Evolutionary conservation across 1,140 invertebrate species (phyloP), one percentile per base, ranked within the genome.

Genomic region (Aporrectodea caliginosa): DNA sequence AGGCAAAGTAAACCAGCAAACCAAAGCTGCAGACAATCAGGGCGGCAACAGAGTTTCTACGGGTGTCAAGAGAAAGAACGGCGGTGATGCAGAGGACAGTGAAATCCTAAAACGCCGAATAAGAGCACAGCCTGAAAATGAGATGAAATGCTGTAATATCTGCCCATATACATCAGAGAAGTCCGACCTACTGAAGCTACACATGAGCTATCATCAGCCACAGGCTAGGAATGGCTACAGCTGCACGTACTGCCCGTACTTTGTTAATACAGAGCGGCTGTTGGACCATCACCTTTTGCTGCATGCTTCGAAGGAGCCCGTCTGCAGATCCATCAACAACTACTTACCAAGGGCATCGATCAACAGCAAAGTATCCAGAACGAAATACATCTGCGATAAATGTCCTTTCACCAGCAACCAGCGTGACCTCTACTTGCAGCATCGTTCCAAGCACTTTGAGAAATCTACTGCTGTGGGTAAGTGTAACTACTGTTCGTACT

Each of bases 381-480:
- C 91, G 83, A 90, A 92, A 78, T 92, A 93, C 85, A 91, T 90
- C 83, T 94, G 93, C 83, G 89, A 90, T 0, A 89, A 91, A 69
- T 94, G 93, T 86, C 93, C 93, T 0, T 94, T 93, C 85, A 92
- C 35, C 1, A 76, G 92, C 33, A 93, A 94, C 84, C 94, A 92
- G 84, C 93, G 94, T 86, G 93, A 93, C 69, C 93, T 95, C 85
- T 94, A 92, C 84, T 90, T 93, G 81, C 94, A 95, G 85, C 94
- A 95, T 83, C 33, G 75, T 31, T 35, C 34, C 12, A 93, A 93
- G 82, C 93, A 95, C 85, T 93, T 95, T 84, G 94, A 96, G 85
- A 91, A 93, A 69, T 91, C 92, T 2, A 90, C 91, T 75, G 82
- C 84, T 14, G 82, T 84, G n/a, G 85, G 86, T 32, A 93, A 93